phyloP scores from a whole-genome alignment of 2,113 vertebrate genomes.

The Trematocara nigrifrons region DNA sequence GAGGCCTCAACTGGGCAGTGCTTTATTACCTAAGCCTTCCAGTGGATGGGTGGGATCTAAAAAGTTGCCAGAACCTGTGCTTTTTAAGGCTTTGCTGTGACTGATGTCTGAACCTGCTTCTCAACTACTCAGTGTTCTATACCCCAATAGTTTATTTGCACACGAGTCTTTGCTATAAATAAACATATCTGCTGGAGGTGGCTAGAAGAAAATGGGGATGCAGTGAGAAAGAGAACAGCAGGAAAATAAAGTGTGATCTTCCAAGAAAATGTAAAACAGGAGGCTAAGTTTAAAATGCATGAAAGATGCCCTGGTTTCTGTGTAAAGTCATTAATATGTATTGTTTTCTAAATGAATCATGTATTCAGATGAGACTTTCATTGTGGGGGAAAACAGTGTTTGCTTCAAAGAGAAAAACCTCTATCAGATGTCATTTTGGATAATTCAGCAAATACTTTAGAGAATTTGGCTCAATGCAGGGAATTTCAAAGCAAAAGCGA shows the following conservation, averaged over 20 bases:
- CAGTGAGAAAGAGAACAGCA: background rate
- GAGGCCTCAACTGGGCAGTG: conserved; percentile 43
- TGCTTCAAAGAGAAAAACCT: conserved; percentile 18
- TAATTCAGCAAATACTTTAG: background rate
- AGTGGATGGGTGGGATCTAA: conserved; percentile 39
- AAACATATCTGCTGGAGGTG: conserved; percentile 65
- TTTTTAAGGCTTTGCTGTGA: conserved; percentile 10
- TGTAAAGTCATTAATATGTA: conserved; percentile 20
- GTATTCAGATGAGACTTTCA: conserved; percentile 18
- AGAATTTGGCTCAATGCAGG: background rate
- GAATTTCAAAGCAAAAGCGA: background rate
- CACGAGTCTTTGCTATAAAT: conserved; percentile 66
- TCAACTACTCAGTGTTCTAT: conserved; percentile 31
- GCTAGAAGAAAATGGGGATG: conserved; percentile 12
- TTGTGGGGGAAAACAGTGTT: background rate
- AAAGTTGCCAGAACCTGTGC: background rate
- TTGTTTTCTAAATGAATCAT: conserved; percentile 25
- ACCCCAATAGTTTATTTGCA: conserved; percentile 52
- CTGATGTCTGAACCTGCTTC: conserved; percentile 25
- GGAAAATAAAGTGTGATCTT: conserved; percentile 15
- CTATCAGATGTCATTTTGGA: conserved; percentile 3
- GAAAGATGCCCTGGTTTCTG: background rate
- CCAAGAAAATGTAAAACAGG: conserved; percentile 15
- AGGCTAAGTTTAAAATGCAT: background rate
- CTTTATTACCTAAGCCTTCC: conserved; percentile 47